Evolutionary conservation across 1,140 invertebrate species (phyloP), one percentile per base, ranked within the genome.

Genomic region (Delia radicum): DNA sequence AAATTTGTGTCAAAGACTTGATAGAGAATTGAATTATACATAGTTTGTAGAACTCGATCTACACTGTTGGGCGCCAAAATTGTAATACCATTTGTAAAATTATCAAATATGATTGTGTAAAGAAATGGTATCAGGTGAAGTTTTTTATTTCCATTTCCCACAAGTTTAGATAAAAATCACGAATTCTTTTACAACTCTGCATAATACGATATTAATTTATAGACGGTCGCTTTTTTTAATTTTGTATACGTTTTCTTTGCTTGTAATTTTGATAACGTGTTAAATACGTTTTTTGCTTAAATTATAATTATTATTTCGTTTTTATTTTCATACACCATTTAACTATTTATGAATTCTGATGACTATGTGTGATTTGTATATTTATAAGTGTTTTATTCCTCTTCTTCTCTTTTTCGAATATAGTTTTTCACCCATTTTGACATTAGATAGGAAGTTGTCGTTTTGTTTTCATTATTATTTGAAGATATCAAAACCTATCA

Each of bases 201-300:
- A n/a, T n/a, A n/a, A n/a, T n/a, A n/a, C n/a, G 33, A 13, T 37
- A 13, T 13, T 37, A 21, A 55, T 55, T 42, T 42, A 21, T 55
- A 21, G 18, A 4, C 48, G 18, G 48, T 55, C n/a, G n/a, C 8
- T 55, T 5, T 21, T 10, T 55, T 10, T 55, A 21, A 55, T 55
- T 55, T 18, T 55, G 48, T 55, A 7, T 15, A 21, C 21, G 15
- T 15, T 55, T 55, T 15, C 21, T 12, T 55, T 55, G n/a, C 18
- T 55, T 55, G 48, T 55, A 55, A 55, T 55, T 55, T 55, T 55
- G 48, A 55, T 55, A 55, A 55, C 48, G 48, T 55, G 48, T 55
- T 55, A 55, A 55, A 55, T 55, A 55, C 48, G n/a, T 18, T 55
- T 55, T 55, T 55, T 55, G 48, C 7, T 55, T 55, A 21, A 55